A percentile compares a stretch with the other conserved stretches of the same genome.
Evolutionary conservation across 2,888 invertebrate species (phyloP).

Genomic region (Thymelicus lineola): DNA sequence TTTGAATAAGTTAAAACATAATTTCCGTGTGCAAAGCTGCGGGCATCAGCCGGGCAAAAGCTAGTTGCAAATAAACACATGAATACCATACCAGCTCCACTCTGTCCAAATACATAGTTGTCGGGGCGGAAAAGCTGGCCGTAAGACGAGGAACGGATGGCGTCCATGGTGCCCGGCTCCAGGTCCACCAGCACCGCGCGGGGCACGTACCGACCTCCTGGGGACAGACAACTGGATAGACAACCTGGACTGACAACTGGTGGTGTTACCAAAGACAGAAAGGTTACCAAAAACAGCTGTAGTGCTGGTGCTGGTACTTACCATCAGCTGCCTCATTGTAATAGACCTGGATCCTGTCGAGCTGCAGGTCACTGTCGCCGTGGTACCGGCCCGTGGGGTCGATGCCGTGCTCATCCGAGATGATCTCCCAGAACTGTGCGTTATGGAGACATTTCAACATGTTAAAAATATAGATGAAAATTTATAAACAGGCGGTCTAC

Average conservation of each 20-base stretch:
- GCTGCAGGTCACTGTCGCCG: conserved; percentile 89
- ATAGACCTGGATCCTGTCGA: conserved; percentile 91
- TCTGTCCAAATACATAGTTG: conserved; percentile 93
- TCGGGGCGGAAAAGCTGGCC: conserved; percentile 94
- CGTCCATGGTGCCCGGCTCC: conserved; percentile 96
- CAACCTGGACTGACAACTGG: neutral
- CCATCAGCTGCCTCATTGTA: conserved; percentile 88
- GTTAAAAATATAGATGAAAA: no score
- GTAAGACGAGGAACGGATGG: conserved; percentile 91
- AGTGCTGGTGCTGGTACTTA: conserved; percentile 40
- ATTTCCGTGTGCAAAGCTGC: no score
- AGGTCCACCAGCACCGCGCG: conserved; percentile 94
- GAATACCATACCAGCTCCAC: conserved; percentile 87
- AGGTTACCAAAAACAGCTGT: no score
- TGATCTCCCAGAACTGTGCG: conserved; percentile 90
- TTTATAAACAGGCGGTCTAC: no score
- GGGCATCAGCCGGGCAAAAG: no score
- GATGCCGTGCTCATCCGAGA: conserved; percentile 91
- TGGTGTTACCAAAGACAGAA: no score
- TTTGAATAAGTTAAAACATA: no score
- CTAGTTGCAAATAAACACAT: no score
- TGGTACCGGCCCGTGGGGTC: conserved; percentile 86
- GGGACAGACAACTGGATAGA: conserved; percentile 9
- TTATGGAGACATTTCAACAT: conserved; percentile 30
- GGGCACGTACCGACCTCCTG: conserved; percentile 90